Evolutionary conservation across 2,888 invertebrate genomes (phyloP).

Genomic region (Agrochola macilenta): DNA sequence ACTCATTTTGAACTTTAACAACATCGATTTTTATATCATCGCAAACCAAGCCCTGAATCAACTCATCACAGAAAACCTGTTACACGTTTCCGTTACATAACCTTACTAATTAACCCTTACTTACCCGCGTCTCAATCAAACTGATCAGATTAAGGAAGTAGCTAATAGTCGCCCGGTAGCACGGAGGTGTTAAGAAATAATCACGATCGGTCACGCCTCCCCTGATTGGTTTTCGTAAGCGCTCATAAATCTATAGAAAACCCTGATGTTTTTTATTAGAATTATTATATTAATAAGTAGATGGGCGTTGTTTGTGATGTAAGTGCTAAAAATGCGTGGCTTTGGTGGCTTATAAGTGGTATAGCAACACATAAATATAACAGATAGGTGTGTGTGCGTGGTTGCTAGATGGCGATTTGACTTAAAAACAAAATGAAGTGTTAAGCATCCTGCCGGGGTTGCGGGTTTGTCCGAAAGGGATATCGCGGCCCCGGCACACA

Average conservation of each 20-base stretch:
- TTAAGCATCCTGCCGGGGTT: no score
- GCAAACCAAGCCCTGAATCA: not conserved
- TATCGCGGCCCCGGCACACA: no score
- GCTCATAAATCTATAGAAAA: constrained; percentile 82
- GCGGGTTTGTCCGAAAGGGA: no score
- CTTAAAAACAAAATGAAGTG: not conserved
- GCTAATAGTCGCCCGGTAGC: constrained; percentile 84
- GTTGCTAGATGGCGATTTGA: no score
- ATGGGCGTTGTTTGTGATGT: constrained; percentile 74
- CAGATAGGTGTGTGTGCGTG: not conserved
- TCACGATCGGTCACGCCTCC: constrained; percentile 86
- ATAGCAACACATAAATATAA: not conserved
- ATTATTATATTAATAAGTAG: constrained; percentile 75
- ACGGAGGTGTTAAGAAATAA: constrained; percentile 89
- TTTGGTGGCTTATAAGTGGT: not conserved
- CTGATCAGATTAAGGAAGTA: constrained; percentile 79
- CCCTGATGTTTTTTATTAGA: constrained; percentile 81
- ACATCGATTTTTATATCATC: not conserved
- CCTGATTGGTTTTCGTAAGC: constrained; percentile 88
- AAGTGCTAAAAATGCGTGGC: constrained; percentile 30
- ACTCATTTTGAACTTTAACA: not conserved
- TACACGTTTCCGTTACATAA: constrained; percentile 69
- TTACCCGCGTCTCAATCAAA: constrained; percentile 84
- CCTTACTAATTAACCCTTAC: constrained; percentile 79
- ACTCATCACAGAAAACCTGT: constrained; percentile 13